Percentiles rank a stretch among this genome's conserved stretches.
Evolutionary conservation across 2,797 vertebrate species (phyloP).

Genomic region (Eulemur albifrons): DNA sequence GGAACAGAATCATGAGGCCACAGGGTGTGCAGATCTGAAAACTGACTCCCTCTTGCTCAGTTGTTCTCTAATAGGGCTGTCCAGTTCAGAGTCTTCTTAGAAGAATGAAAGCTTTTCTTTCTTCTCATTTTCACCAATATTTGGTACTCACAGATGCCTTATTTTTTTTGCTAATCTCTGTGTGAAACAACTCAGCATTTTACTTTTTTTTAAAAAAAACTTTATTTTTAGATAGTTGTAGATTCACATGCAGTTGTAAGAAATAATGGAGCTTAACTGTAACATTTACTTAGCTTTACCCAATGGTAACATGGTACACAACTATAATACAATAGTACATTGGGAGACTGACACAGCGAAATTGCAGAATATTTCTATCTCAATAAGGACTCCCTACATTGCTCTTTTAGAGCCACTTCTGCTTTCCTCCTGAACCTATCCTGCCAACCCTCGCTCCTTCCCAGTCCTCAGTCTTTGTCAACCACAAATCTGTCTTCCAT

Average conservation of each 20-base stretch:
- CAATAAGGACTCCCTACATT: neutral
- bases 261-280: neutral
- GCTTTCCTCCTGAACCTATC: neutral
- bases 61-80: neutral
- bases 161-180: neutral
- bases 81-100: neutral
- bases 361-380: neutral
- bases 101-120: neutral
- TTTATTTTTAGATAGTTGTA: neutral
- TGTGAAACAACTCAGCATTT: neutral
- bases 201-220: neutral
- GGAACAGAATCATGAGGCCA: neutral
- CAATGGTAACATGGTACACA: neutral
- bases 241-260: neutral
- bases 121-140: neutral
- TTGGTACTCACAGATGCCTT: neutral
- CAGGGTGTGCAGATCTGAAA: neutral
- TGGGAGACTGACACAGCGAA: neutral
- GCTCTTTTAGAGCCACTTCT: neutral
- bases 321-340: no score
- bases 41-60: neutral
- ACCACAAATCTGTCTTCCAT: neutral
- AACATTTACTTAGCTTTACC: neutral
- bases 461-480: neutral
- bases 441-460: neutral